Conservation (phyloP, 2,113 vertebrate genomes). For the Picathartes gymnocephalus region DNA sequence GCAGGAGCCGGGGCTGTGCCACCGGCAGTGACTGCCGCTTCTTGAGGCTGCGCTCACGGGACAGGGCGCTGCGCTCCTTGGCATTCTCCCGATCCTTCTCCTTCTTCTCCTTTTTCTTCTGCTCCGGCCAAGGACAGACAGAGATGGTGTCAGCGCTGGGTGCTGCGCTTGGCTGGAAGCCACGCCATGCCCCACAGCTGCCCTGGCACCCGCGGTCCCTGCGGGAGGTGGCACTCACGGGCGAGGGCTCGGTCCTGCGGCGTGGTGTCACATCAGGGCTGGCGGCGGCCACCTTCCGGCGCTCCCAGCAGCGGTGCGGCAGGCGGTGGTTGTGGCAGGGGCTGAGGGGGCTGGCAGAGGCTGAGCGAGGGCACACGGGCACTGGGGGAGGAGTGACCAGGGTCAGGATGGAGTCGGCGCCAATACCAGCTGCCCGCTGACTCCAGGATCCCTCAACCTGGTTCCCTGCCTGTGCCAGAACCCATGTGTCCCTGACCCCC, state of each 20-base stretch:
- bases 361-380: slow-evolving; percentile 89
- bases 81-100: slow-evolving; percentile 95
- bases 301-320: slow-evolving; percentile 81
- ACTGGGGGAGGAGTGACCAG: slow-evolving; percentile 16
- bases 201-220: background rate
- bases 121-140: background rate
- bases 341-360: slow-evolving; percentile 89
- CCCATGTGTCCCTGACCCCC: fast-evolving
- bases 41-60: slow-evolving; percentile 85
- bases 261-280: slow-evolving; percentile 82
- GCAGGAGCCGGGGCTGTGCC: slow-evolving; percentile 36
- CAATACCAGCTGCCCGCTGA: background rate
- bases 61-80: slow-evolving; percentile 88
- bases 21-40: slow-evolving; percentile 85
- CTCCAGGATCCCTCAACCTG: background rate
- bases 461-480: background rate
- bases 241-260: slow-evolving; percentile 78
- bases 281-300: slow-evolving; percentile 75
- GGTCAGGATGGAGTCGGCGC: background rate
- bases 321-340: slow-evolving; percentile 81
- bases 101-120: slow-evolving; percentile 93
- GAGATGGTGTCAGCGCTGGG: fast-evolving
- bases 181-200: fast-evolving
- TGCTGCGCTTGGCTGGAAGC: fast-evolving
- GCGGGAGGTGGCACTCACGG: slow-evolving; percentile 65